These are phyloP conservation scores for Eupithecia subumbrata DNA, from an alignment of 2,888 invertebrate genomes.

Conservation along the genomic window DNA sequence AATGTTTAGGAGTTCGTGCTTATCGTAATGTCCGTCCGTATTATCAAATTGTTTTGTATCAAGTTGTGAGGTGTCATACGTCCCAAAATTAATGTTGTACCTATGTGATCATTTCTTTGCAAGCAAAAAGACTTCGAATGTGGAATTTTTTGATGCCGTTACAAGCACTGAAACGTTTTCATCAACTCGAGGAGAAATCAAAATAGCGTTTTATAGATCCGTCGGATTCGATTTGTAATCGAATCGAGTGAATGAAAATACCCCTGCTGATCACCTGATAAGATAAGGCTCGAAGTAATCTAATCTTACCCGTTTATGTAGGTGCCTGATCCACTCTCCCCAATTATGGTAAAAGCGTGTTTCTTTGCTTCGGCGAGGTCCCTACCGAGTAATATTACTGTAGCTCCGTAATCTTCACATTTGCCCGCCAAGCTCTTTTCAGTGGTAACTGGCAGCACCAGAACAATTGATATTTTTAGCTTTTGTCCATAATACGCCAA, in stretches of 20 bases:
- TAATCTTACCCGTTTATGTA: constrained; percentile 91
- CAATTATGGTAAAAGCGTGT: constrained; percentile 87
- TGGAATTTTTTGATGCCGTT: not conserved
- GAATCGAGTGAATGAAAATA: too few species aligned
- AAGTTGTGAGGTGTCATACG: too few species aligned
- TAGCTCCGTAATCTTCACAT: constrained; percentile 89
- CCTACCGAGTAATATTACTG: constrained; percentile 89
- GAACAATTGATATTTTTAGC: constrained; percentile 87
- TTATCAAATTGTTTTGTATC: not conserved
- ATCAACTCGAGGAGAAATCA: too few species aligned
- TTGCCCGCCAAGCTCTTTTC: constrained; percentile 92
- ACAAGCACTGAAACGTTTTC: not conserved
- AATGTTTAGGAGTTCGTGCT: too few species aligned
- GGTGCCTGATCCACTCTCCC: constrained; percentile 83
- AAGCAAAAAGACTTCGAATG: too few species aligned
- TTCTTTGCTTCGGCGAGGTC: constrained; percentile 91
- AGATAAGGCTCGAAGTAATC: too few species aligned
- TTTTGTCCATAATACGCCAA: constrained; percentile 88
- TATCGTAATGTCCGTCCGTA: too few species aligned
- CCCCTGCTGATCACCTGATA: too few species aligned
- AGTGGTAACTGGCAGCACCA: constrained; percentile 93
- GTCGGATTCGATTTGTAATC: too few species aligned
- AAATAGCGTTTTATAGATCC: too few species aligned
- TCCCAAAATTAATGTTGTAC: too few species aligned
- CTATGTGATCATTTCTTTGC: too few species aligned